Base-by-base conservation (phyloP, 35 echinoderm and acorn worm genomes). In the Amphiura filiformis region DNA sequence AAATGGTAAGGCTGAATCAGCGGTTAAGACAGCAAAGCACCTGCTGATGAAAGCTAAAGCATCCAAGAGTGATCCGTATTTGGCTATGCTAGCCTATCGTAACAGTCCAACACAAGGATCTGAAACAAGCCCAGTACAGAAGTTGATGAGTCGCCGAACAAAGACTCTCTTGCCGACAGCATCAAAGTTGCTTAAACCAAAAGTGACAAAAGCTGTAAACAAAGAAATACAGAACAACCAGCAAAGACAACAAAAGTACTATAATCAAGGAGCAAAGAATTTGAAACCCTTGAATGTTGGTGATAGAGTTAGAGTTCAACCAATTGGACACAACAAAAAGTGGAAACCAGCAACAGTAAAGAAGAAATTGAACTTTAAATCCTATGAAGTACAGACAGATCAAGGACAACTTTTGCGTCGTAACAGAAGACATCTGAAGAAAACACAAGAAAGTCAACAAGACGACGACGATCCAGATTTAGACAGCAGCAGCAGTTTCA, bases 201-300 rank as follows among this genome's bases (percentile, higher is more conserved):
- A 37, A 14, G 4, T 76, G 31, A 83, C 13, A 13, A 84, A 90
- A 38, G 13, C 65, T 83, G 88, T 84, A 36, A 82, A 13, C 17
- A 38, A 83, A 37, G 42, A 83, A 28, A 32, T 83, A 38, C 0
- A 83, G 20, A 22, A 13, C 0, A 82, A 31, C 37, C 13, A 82
- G 32, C 75, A 41, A 15, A 26, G 38, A 56, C 87, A 88, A 78
- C 39, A 34, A 80, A 38, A 86, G 22, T 81, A 88, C 41, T 81
- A 37, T 33, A 39, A 88, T 44, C 34, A 49, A 14, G 30, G 32
- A 0, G 61, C 87, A 31, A 88, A 88, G 36, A 42, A 80, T 31
- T 36, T 88, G 33, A 76, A 76, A n/a, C 14, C 37, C 28, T 42
- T 88, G 12, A 81, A 33, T 26, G 37, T 81, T 34, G 77, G 87